Conservation (phyloP, 2,888 invertebrate species). For the Amitus sp. region DNA sequence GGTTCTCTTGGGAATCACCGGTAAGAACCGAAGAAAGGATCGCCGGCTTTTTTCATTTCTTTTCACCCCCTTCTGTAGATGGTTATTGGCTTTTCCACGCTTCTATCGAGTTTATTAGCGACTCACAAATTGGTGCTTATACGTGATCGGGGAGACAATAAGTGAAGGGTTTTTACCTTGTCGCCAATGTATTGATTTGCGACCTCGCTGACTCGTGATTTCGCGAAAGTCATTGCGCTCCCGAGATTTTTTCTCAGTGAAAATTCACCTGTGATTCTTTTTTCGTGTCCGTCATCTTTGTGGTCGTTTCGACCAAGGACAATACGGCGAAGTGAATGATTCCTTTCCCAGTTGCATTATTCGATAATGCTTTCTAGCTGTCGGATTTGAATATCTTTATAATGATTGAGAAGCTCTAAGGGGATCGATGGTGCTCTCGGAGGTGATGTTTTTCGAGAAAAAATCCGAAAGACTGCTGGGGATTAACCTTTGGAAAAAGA, state of each 20-base stretch:
- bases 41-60: not conserved
- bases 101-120: not conserved
- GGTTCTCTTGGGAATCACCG: conserved; percentile 63
- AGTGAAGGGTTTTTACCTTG: not conserved
- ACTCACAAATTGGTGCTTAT: not conserved
- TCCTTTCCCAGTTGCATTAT: too few species aligned
- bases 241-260: too few species aligned
- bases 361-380: conserved; percentile 2
- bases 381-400: conserved; percentile 10
- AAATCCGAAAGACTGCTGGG: conserved; percentile 10
- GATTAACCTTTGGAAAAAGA: conserved; percentile 12
- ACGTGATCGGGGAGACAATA: not conserved
- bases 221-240: not conserved
- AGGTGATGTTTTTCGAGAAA: not conserved
- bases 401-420: not conserved
- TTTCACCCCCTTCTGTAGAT: too few species aligned
- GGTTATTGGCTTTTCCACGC: not conserved
- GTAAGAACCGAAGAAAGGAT: conserved; percentile 49
- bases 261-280: too few species aligned
- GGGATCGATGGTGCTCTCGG: not conserved
- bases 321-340: too few species aligned
- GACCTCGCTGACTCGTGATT: not conserved
- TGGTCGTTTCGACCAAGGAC: too few species aligned
- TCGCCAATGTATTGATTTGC: not conserved
- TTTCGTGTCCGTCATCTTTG: too few species aligned